Base-by-base conservation (phyloP, 1,140 invertebrate genomes). In the Agrypnia vestita region DNA sequence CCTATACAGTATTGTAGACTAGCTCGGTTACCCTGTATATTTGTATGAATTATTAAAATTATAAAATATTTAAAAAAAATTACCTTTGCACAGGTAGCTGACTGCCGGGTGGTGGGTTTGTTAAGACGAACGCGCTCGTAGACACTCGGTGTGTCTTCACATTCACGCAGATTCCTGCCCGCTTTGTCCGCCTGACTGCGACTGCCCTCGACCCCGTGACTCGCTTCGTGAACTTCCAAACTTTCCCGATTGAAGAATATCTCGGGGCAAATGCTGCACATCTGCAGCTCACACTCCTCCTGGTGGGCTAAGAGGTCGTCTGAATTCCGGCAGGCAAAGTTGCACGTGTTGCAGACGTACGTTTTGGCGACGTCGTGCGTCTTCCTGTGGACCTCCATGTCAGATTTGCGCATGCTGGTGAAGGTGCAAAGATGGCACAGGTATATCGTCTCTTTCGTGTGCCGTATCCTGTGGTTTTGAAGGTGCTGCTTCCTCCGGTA, bases 361-460 rank as follows among this genome's bases (percentile, higher is more conserved):
- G 7, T 25, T 19, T 69, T 69, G 10, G 43, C 43, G 15, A 47
- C 64, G 8, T 69, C 43, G 9, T 69, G 64, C 12, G 64, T 69
- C n/a, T 47, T 17, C 21, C 64, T 69, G 47, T 69, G 64, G 12
- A 17, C 64, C 15, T 69, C 64, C 64, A 69, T 69, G n/a, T 17
- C 8, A 1, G 64, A 69, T n/a, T 69, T 69, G 15, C 12, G 43
- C n/a, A 43, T 15, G 15, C 43, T 46, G 13, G 35, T 69, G 47
- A 69, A 69, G 43, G 46, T 43, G 64, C 64, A 69, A 7, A 69
- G 43, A 47, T 69, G 25, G 21, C 56, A 61, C 10, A 61, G 56
- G 19, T 61, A 61, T 7, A 25, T 61, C 0, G 56, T 61, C 19
- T 61, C 56, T 61, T 61, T 61, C 19, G 19, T 9, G 15, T 61